Evolutionary conservation across 2,797 vertebrate species (phyloP).

Genomic region (Darevskia mixta): DNA sequence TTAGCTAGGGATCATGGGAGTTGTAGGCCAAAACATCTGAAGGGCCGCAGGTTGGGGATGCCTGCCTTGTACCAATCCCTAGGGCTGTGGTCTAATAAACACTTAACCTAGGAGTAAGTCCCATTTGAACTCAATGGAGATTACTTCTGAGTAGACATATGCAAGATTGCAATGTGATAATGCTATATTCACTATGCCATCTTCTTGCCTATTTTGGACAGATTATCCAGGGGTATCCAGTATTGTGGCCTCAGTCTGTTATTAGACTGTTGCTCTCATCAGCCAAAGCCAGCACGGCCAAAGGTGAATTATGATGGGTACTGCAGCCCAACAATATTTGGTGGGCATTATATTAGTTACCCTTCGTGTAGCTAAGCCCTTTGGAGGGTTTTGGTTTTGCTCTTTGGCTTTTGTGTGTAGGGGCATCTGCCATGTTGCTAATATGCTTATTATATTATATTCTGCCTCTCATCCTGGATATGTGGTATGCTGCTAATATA

Average conservation of each 20-base stretch:
- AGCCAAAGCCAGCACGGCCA: no score
- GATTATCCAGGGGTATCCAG: background rate
- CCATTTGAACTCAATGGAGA: no score
- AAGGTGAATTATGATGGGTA: no score
- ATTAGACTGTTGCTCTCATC: no score
- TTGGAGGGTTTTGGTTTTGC: background rate
- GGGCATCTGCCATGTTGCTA: background rate
- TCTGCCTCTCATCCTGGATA: background rate
- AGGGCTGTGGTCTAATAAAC: background rate
- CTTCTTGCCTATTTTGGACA: background rate
- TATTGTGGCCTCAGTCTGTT: no score
- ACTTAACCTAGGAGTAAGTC: no score
- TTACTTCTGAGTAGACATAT: background rate
- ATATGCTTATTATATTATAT: background rate
- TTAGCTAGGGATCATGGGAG: no score
- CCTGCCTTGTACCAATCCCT: background rate
- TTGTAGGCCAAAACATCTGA: no score
- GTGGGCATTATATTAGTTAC: no score
- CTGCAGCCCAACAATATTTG: no score
- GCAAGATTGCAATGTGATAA: background rate
- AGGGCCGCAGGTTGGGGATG: no score
- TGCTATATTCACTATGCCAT: background rate
- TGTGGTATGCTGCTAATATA: background rate
- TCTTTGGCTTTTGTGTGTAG: background rate
- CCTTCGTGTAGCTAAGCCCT: no score